Base-by-base conservation (phyloP, 2,113 vertebrate species). In the Ibidorhyncha struthersii region DNA sequence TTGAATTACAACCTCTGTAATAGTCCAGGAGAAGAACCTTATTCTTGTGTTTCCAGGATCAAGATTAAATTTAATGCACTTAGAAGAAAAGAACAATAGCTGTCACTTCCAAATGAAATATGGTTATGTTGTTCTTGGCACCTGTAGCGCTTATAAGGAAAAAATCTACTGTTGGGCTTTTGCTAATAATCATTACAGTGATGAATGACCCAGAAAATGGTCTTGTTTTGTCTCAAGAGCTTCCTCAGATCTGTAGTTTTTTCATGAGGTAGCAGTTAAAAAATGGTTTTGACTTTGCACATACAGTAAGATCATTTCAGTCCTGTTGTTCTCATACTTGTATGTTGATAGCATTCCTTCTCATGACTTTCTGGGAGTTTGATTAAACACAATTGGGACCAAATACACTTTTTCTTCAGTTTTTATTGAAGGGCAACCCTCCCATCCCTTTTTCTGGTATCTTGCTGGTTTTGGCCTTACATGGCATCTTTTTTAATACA, bases 201-300 rank as follows among this genome's bases (percentile, higher is more conserved):
- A 70, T 85, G 84, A 74, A 78, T 78, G 73, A 82, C 78, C 66
- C 50, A 55, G 67, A 90, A 96, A 77, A 66, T 30, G 26, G 62
- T 69, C 89, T 79, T 72, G 70, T 72, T 97, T 72, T 82, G 36
- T 97, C 91, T 95, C 66, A 55, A 47, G 74, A 85, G 27, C 40
- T 89, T 92, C 89, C 77, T 82, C n/a, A 72, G 73, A 49, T 45
- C 41, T 43, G 47, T 19, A 63, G 58, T 14, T 82, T 92, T 74
- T 85, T 82, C 45, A 12, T 65, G 49, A 74, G 73, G n/a, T 34
- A 59, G 45, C 8, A 2, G 53, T 79, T 26, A 41, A 65, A 70
- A 78, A 88, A 27, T 16, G 8, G 4, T 14, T 89, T 95, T 92
- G 94, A 40, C 59, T 93, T 76, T 59, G 47, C 26, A 58, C 12